These are phyloP conservation scores for Oryzias woworae DNA, from an alignment of 2,113 vertebrate species.

Conservation along the genomic window DNA sequence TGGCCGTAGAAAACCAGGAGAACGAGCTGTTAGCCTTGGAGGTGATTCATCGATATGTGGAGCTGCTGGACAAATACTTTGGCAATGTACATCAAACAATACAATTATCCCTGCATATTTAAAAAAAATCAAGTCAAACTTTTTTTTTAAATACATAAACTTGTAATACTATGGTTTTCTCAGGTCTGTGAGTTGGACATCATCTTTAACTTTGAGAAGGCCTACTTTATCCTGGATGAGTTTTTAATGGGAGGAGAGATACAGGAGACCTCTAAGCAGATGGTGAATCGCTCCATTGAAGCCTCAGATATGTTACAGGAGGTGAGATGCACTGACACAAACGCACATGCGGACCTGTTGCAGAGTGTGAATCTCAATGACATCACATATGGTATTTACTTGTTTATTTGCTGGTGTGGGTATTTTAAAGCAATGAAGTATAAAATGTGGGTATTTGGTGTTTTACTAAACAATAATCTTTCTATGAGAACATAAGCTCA, in stretches of 20 bases:
- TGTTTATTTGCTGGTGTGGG: too few relatives aligned
- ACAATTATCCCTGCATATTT: too few relatives aligned
- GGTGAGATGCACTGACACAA: constrained; percentile 75
- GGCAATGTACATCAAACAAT: constrained; percentile 83
- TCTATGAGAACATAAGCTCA: constrained; percentile 1
- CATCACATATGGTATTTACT: too few relatives aligned
- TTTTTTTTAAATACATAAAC: too few relatives aligned
- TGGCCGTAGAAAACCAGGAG: constrained; percentile 90
- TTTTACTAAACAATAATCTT: background rate
- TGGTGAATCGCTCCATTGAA: constrained; percentile 87
- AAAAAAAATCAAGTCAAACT: too few relatives aligned
- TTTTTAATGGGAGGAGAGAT: constrained; percentile 96
- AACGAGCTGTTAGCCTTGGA: constrained; percentile 95
- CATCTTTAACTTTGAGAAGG: constrained; percentile 99
- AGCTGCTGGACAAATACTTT: constrained; percentile 98
- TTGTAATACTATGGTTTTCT: background rate
- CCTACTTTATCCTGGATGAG: constrained; percentile 98
- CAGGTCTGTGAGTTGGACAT: constrained; percentile 99
- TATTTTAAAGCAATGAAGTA: too few relatives aligned
- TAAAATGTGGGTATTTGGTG: constrained; percentile 4
- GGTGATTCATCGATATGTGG: constrained; percentile 93
- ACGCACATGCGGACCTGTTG: background rate
- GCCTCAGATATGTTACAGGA: constrained; percentile 97
- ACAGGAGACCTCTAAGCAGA: constrained; percentile 95
- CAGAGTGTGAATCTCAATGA: too few relatives aligned